A percentile compares a stretch with the other conserved stretches of the same genome.
Conservation (phyloP, 2,888 invertebrate genomes). For the Lysandra coridon region DNA sequence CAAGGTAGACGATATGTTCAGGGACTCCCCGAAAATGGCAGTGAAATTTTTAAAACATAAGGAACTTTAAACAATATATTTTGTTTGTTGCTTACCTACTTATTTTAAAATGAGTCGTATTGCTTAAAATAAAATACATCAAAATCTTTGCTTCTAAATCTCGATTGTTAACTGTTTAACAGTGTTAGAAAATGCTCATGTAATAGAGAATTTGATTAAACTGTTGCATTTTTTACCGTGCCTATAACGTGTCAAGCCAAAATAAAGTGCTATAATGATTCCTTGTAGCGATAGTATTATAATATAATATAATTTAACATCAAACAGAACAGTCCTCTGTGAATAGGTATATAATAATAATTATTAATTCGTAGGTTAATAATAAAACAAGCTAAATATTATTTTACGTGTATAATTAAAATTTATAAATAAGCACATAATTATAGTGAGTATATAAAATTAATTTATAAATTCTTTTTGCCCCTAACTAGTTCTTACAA, state of each 20-base stretch:
- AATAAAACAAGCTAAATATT: neutral
- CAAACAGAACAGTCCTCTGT: too few species aligned
- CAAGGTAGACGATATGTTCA: constrained; percentile 45
- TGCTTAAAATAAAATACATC: neutral
- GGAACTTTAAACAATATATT: neutral
- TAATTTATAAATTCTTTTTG: neutral
- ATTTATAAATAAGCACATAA: neutral
- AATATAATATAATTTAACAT: too few species aligned
- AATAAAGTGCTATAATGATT: too few species aligned
- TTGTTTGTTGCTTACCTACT: neutral
- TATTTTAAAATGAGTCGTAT: neutral
- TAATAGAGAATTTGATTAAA: too few species aligned
- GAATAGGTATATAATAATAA: too few species aligned
- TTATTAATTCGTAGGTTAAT: neutral
- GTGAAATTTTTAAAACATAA: constrained; percentile 23
- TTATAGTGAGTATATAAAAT: neutral
- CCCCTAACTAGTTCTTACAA: neutral
- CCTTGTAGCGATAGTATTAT: too few species aligned
- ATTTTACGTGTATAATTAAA: neutral
- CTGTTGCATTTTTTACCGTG: too few species aligned
- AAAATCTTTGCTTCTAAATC: too few species aligned
- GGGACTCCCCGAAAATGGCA: constrained; percentile 17
- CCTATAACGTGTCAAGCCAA: too few species aligned
- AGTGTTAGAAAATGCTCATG: too few species aligned
- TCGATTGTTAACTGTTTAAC: too few species aligned